Conservation (phyloP, 1,140 invertebrate species). For the Sycophaga agraensis region DNA sequence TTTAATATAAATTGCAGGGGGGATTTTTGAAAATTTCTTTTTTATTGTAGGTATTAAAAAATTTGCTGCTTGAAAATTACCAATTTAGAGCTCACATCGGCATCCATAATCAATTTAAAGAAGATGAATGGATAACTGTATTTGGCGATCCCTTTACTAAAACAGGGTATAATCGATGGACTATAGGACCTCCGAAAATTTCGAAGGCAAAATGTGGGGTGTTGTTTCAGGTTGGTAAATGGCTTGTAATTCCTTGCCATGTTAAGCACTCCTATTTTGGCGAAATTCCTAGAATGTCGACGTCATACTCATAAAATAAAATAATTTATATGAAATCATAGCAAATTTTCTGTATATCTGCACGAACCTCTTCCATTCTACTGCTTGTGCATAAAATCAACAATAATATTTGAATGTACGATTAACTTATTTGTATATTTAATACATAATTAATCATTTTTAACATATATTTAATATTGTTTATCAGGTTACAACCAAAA, state of each 20-base stretch:
- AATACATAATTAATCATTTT: no score
- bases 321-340: no score
- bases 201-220: conserved; percentile 19
- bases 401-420: no score
- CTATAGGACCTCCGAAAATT: conserved; percentile 22
- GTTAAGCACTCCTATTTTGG: conserved; percentile 25
- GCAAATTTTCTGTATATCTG: no score
- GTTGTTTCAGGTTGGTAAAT: conserved; percentile 25
- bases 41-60: conserved; percentile 21
- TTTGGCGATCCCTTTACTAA: conserved; percentile 18
- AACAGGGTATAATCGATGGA: conserved; percentile 27
- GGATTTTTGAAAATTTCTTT: background rate
- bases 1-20: background rate
- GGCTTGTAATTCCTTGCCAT: conserved; percentile 20
- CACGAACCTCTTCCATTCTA: no score
- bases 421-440: no score
- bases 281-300: conserved; percentile 17
- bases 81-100: conserved; percentile 31
- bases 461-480: no score
- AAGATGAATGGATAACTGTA: conserved; percentile 28
- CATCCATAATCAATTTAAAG: conserved; percentile 32
- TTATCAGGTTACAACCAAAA: no score
- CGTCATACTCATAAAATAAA: no score
- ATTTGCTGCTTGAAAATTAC: conserved; percentile 26
- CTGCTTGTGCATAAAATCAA: no score